Evolutionary conservation across 2,888 invertebrate species (phyloP).

Genomic region (Serrognathus titanus): DNA sequence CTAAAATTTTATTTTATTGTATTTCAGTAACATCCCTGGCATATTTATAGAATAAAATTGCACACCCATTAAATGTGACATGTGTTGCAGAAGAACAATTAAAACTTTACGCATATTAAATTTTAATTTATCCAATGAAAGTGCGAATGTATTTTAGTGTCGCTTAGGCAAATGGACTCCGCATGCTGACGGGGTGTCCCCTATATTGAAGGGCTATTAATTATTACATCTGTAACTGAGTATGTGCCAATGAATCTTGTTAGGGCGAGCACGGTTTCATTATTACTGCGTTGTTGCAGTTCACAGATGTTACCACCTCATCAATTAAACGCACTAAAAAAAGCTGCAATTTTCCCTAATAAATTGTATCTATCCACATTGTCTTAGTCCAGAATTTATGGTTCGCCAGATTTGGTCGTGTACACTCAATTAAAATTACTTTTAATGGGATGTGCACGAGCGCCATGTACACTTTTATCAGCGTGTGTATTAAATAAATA

Average conservation of each 20-base stretch:
- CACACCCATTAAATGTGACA: background rate
- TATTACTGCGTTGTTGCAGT: conserved; percentile 7
- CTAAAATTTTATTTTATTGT: too few relatives aligned
- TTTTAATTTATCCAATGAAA: conserved; percentile 9
- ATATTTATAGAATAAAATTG: too few relatives aligned
- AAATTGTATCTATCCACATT: too few relatives aligned
- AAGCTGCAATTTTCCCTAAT: too few relatives aligned
- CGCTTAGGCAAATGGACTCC: background rate
- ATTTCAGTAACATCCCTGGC: too few relatives aligned
- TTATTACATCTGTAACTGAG: conserved; percentile 31
- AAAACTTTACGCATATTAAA: conserved; percentile 7
- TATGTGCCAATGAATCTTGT: conserved; percentile 36
- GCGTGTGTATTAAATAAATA: conserved; percentile 14
- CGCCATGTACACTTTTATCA: background rate
- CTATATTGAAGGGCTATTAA: conserved; percentile 29
- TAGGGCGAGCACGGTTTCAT: conserved; percentile 13
- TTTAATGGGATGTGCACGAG: background rate
- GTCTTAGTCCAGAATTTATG: too few relatives aligned
- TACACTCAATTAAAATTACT: background rate
- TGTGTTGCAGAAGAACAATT: conserved; percentile 1
- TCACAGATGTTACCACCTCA: conserved; percentile 26
- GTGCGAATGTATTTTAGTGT: conserved; percentile 1
- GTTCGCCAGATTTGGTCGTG: background rate
- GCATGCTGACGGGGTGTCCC: background rate
- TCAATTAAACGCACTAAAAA: too few relatives aligned